These are phyloP conservation scores for Cerastis leucographa DNA, from an alignment of 2,888 invertebrate species.

Conservation along the genomic window DNA sequence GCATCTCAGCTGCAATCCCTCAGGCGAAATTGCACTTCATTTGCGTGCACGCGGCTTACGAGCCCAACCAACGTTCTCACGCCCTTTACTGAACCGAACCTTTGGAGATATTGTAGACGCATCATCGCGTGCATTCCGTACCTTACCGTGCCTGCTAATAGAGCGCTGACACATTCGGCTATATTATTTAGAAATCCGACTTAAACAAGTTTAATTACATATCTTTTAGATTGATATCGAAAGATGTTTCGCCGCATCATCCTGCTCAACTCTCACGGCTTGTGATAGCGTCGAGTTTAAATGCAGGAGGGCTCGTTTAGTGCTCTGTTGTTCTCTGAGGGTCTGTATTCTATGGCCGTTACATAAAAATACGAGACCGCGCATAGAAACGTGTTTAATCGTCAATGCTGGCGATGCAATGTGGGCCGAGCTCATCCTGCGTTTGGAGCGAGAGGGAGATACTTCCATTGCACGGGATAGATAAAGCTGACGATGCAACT, in stretches of 20 bases:
- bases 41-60: conserved; percentile 82
- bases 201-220: conserved; percentile 75
- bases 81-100: conserved; percentile 75
- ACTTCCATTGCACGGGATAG: conserved; percentile 73
- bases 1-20: conserved; percentile 80
- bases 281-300: conserved; percentile 74
- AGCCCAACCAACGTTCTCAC: conserved; percentile 81
- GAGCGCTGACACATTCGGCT: conserved; percentile 77
- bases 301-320: conserved; percentile 78
- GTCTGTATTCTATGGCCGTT: conserved; percentile 63
- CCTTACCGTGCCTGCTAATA: conserved; percentile 68
- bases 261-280: conserved; percentile 76
- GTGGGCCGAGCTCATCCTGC: conserved; percentile 78
- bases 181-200: conserved; percentile 75
- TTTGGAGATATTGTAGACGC: conserved; percentile 70
- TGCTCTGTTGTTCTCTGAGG: conserved; percentile 73
- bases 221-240: conserved; percentile 75
- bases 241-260: conserved; percentile 81
- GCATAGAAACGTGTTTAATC: conserved; percentile 90
- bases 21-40: conserved; percentile 86
- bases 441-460: conserved; percentile 78
- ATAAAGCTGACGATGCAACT: conserved; percentile 82
- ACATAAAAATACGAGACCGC: conserved; percentile 86
- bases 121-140: conserved; percentile 69
- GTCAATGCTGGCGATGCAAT: conserved; percentile 82